phyloP scores from a whole-genome alignment of 2,113 vertebrate genomes.

The Procavia capensis region DNA sequence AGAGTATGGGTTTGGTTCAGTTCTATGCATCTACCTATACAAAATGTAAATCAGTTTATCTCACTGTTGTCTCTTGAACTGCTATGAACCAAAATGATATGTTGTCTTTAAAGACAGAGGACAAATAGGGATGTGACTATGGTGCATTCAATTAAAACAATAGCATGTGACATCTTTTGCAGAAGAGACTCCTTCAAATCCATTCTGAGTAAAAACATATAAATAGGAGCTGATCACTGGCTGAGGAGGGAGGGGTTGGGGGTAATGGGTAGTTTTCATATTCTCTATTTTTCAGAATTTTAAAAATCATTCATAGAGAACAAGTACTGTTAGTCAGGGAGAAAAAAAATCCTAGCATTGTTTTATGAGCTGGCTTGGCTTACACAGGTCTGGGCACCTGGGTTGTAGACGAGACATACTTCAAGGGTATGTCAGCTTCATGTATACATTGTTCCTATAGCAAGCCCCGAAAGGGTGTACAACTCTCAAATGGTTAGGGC shows the following conservation, averaged over 20 bases:
- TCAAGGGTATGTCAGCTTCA: neutral
- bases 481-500: neutral
- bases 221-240: neutral
- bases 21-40: neutral
- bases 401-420: neutral
- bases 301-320: slow-evolving; percentile 18
- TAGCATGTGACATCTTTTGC: neutral
- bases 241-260: no score
- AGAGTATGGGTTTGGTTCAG: neutral
- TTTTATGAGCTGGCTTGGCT: slow-evolving; percentile 3
- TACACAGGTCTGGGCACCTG: neutral
- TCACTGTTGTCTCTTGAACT: neutral
- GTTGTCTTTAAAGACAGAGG: neutral
- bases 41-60: neutral
- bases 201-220: neutral
- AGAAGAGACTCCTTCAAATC: neutral
- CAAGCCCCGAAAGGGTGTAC: neutral
- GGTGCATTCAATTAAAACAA: neutral
- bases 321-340: slow-evolving; percentile 3
- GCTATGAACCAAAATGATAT: neutral
- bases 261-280: slow-evolving; percentile 17
- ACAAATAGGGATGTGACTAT: neutral
- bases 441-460: neutral
- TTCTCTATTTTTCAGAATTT: neutral
- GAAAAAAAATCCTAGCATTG: neutral